Conservation (phyloP, 2,113 vertebrate genomes). For the Rynchops niger region DNA sequence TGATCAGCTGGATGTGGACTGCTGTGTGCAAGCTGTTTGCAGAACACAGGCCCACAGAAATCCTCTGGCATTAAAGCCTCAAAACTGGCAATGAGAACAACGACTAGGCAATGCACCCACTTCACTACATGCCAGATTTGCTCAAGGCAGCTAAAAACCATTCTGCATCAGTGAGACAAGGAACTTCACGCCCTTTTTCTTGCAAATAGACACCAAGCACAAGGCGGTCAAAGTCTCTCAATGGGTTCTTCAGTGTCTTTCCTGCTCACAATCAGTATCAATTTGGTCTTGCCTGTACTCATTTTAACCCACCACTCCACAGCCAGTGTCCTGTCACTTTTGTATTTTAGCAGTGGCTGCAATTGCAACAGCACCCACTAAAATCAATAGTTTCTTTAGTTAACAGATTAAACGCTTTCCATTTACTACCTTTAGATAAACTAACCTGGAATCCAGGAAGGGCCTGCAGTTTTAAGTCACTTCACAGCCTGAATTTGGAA, state of each 20-base stretch:
- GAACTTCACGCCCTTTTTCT: neutral
- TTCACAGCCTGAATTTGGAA: neutral
- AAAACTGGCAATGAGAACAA: neutral
- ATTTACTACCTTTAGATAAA: neutral
- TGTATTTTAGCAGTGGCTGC: neutral
- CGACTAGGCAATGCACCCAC: rapidly evolving
- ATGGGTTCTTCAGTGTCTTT: neutral
- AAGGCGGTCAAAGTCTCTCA: neutral
- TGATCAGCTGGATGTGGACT: neutral
- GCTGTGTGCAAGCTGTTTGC: neutral
- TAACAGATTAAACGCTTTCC: neutral
- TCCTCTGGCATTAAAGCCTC: neutral
- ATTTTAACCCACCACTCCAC: neutral
- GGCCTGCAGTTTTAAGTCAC: neutral
- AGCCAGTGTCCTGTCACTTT: neutral
- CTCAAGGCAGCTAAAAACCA: neutral
- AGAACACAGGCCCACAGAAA: neutral
- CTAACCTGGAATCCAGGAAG: neutral
- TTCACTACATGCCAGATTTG: neutral
- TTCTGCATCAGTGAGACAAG: neutral
- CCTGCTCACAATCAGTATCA: neutral
- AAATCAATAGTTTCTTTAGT: neutral
- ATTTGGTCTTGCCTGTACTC: neutral
- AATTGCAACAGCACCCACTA: neutral
- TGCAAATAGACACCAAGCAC: neutral